Evolutionary conservation across 2,888 invertebrate genomes (phyloP).

Genomic region (Lycaena phlaeas): DNA sequence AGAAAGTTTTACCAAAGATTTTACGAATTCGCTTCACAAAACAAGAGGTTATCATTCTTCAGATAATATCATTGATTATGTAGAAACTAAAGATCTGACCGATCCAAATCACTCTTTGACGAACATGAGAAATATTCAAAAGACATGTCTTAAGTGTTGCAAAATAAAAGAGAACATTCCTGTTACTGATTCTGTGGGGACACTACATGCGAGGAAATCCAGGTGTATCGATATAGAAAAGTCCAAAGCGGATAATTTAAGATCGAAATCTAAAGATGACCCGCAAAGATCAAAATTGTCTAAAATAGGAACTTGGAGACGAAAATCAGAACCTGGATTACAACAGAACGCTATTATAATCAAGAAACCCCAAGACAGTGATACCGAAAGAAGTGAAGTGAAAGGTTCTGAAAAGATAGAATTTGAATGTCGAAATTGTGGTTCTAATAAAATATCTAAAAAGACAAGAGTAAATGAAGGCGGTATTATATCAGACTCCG

Average conservation of each 20-base stretch:
- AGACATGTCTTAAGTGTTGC: slow-evolving; percentile 62
- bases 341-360: slow-evolving; percentile 48
- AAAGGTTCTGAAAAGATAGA: slow-evolving; percentile 59
- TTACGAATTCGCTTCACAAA: slow-evolving; percentile 44
- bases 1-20: slow-evolving; percentile 60
- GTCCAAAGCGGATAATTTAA: slow-evolving; percentile 51
- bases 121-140: slow-evolving; percentile 47
- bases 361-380: slow-evolving; percentile 52
- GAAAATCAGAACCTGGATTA: slow-evolving; percentile 82
- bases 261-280: slow-evolving; percentile 67
- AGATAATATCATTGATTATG: slow-evolving; percentile 56
- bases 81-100: slow-evolving; percentile 44
- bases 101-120: slow-evolving; percentile 44
- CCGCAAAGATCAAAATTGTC: slow-evolving; percentile 59
- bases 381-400: slow-evolving; percentile 40
- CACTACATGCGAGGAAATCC: slow-evolving; percentile 42
- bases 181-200: slow-evolving; percentile 40
- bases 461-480: slow-evolving; percentile 39
- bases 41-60: slow-evolving; percentile 62
- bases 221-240: slow-evolving; percentile 50
- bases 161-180: slow-evolving; percentile 68
- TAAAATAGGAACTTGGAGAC: slow-evolving; percentile 77
- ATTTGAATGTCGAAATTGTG: slow-evolving; percentile 62
- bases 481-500: slow-evolving; percentile 47
- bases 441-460: slow-evolving; percentile 53